Conservation (phyloP, 2,797 vertebrate species). For the Cynopterus sphinx region DNA sequence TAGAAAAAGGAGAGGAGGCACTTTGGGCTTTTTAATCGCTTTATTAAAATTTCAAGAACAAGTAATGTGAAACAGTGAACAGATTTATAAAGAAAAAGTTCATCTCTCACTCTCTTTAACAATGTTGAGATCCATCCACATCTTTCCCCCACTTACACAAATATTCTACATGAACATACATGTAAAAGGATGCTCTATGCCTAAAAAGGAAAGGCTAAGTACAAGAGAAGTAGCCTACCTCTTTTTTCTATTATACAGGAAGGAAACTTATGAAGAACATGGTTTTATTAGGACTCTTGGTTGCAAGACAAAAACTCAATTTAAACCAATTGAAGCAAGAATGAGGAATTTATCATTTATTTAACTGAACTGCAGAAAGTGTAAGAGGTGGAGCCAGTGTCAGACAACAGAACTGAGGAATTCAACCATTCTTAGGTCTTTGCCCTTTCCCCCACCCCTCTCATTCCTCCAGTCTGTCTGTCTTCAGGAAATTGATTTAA, state of each 20-base stretch:
- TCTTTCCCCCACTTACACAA: background rate
- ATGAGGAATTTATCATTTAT: background rate
- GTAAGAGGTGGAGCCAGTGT: background rate
- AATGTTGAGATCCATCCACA: background rate
- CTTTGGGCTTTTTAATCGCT: background rate
- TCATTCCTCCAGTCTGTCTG: background rate
- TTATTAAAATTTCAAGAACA: background rate
- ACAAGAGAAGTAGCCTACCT: background rate
- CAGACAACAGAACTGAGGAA: background rate
- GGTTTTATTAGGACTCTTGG: background rate
- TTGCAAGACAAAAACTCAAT: constrained; percentile 4
- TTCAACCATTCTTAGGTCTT: background rate
- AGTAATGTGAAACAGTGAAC: background rate
- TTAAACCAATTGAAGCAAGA: background rate
- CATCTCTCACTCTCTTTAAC: background rate
- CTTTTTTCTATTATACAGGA: background rate
- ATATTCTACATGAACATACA: background rate
- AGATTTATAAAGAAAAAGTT: background rate
- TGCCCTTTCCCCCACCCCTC: background rate
- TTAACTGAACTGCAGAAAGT: background rate
- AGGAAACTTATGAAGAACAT: background rate
- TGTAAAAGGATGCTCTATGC: background rate
- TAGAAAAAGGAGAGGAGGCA: background rate
- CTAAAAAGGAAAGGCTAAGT: background rate
- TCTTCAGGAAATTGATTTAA: background rate